Conservation (phyloP, 2,888 invertebrate species). For the Caenorhabditis doughertyi region DNA sequence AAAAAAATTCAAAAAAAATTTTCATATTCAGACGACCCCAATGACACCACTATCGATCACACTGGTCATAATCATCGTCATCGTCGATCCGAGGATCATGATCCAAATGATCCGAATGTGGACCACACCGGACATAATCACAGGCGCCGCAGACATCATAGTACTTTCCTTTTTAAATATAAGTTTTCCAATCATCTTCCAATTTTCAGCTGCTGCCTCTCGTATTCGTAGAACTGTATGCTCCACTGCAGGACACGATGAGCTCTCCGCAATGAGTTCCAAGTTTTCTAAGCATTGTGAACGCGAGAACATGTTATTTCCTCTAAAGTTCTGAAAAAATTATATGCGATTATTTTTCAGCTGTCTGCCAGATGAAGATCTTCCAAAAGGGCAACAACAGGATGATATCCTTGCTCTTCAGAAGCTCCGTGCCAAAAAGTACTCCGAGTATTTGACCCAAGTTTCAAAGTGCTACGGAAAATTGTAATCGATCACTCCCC, state of each 20-base stretch:
- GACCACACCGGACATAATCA: constrained; percentile 71
- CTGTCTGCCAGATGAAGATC: constrained; percentile 75
- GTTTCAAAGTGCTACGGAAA: constrained; percentile 64
- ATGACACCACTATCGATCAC: constrained; percentile 66
- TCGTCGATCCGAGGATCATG: constrained; percentile 56
- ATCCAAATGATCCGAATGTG: constrained; percentile 63
- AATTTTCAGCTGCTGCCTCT: constrained; percentile 42
- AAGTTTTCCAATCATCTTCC: not conserved
- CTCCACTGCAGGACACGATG: constrained; percentile 55
- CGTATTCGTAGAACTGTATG: constrained; percentile 61
- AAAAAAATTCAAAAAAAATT: too few relatives aligned
- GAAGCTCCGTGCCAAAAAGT: constrained; percentile 66
- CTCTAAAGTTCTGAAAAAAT: not conserved
- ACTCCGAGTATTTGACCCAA: constrained; percentile 62
- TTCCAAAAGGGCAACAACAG: constrained; percentile 65
- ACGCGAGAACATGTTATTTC: constrained; percentile 70
- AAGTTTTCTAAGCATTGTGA: constrained; percentile 69
- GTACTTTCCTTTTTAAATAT: not conserved
- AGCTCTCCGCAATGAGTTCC: constrained; percentile 61
- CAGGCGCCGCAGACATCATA: constrained; percentile 6
- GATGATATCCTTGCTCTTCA: constrained; percentile 69
- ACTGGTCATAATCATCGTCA: constrained; percentile 67
- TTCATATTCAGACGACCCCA: constrained; percentile 39
- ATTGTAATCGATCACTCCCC: not conserved
- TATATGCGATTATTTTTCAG: constrained; percentile 40